These are phyloP conservation scores for Halocynthia aurantium DNA, from an alignment of 23 tunicate species.

Conservation along the genomic window DNA sequence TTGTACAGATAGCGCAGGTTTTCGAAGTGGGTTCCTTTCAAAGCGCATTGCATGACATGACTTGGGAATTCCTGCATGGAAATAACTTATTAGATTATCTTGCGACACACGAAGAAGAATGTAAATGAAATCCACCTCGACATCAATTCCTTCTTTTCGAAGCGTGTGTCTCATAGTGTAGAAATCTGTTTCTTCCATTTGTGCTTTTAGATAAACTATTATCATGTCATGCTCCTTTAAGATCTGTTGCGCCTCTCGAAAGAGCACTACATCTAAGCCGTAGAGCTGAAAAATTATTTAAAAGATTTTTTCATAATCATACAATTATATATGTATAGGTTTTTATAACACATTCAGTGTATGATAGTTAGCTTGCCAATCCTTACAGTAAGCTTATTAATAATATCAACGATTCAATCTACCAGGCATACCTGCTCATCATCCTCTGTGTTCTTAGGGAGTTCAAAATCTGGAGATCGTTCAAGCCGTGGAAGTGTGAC, in stretches of 20 bases:
- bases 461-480: conserved; percentile 2
- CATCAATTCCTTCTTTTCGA: conserved; percentile 40
- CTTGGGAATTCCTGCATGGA: conserved; percentile 21
- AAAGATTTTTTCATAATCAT: too few species aligned
- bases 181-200: conserved; percentile 49
- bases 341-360: too few species aligned
- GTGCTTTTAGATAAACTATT: conserved; percentile 35
- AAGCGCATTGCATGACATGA: conserved; percentile 45
- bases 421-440: background rate
- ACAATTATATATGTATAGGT: too few species aligned
- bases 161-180: conserved; percentile 55
- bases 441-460: background rate
- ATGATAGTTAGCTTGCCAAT: too few species aligned
- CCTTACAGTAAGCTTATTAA: too few species aligned
- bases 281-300: conserved; percentile 14
- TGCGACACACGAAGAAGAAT: too few species aligned
- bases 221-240: conserved; percentile 38
- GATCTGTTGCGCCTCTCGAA: conserved; percentile 51
- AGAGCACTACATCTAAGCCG: conserved; percentile 62
- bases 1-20: conserved; percentile 26
- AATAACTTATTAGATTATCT: background rate
- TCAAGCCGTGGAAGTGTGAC: conserved; percentile 55
- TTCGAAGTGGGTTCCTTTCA: conserved; percentile 39
- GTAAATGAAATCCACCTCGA: conserved; percentile 18
- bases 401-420: too few species aligned